phyloP scores from a whole-genome alignment of 2,113 vertebrate genomes.

The Circaetus gallicus region DNA sequence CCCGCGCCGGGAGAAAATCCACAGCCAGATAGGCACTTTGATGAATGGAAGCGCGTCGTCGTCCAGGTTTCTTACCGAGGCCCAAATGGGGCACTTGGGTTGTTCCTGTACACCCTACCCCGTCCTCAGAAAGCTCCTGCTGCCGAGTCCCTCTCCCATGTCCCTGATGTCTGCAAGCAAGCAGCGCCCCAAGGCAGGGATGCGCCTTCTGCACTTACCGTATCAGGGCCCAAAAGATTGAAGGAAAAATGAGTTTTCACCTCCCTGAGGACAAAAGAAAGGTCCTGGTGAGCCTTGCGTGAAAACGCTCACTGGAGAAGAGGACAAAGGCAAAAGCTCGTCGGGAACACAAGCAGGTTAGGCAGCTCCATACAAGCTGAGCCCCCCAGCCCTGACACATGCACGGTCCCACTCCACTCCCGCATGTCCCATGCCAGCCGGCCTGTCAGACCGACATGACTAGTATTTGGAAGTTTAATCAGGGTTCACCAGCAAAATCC shows the following conservation, averaged over 20 bases:
- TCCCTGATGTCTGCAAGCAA: neutral
- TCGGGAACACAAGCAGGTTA: neutral
- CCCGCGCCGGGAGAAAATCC: rapidly evolving
- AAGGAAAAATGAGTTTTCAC: neutral
- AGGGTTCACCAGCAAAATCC: neutral
- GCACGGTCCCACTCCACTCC: neutral
- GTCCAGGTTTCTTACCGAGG: neutral
- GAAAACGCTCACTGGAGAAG: neutral
- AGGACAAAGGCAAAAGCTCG: neutral
- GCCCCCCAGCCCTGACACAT: rapidly evolving
- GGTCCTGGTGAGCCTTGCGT: neutral
- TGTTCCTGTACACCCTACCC: neutral
- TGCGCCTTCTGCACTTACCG: neutral
- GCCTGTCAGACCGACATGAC: neutral
- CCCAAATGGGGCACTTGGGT: neutral
- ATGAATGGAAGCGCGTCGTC: rapidly evolving
- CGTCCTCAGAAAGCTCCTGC: neutral
- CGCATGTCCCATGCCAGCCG: rapidly evolving
- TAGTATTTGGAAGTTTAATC: neutral
- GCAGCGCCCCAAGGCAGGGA: too few species aligned
- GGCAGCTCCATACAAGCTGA: neutral
- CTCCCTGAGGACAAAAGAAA: neutral
- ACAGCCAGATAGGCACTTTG: neutral
- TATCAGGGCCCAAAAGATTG: neutral
- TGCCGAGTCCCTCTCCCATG: rapidly evolving